Conservation (phyloP, 2,113 vertebrate species). For the Ciconia boyciana region DNA sequence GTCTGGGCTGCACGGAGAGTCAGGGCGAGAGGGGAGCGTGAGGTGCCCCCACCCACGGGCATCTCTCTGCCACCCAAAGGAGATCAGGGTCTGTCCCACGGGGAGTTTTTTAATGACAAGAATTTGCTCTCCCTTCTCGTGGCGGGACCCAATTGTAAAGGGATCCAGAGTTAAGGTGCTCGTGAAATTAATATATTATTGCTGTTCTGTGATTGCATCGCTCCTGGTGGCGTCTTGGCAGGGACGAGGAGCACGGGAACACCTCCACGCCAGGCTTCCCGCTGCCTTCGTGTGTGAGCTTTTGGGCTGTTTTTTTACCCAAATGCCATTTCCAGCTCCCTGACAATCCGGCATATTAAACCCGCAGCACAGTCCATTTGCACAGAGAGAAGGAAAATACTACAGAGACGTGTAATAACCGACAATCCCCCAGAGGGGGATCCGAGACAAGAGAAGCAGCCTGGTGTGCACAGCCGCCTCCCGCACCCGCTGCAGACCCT, state of each 20-base stretch:
- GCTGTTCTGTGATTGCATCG: not conserved
- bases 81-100: accelerated
- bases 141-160: not conserved
- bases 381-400: not conserved
- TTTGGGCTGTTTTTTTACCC: not conserved
- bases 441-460: not conserved
- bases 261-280: not conserved
- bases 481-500: not conserved
- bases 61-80: not conserved
- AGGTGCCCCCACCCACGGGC: not conserved
- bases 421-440: not conserved
- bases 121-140: not conserved
- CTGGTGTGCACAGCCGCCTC: not conserved
- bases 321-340: not conserved
- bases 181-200: not conserved
- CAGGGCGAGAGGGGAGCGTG: not conserved
- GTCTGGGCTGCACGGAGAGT: not conserved
- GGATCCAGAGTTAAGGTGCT: not conserved
- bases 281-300: not conserved
- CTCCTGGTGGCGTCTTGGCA: not conserved
- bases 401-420: not conserved
- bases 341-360: not conserved
- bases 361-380: not conserved
- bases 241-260: not conserved
- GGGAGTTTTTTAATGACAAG: not conserved